These are phyloP conservation scores for Agelaius tricolor DNA, from an alignment of 2,113 vertebrate genomes.

Conservation along the genomic window DNA sequence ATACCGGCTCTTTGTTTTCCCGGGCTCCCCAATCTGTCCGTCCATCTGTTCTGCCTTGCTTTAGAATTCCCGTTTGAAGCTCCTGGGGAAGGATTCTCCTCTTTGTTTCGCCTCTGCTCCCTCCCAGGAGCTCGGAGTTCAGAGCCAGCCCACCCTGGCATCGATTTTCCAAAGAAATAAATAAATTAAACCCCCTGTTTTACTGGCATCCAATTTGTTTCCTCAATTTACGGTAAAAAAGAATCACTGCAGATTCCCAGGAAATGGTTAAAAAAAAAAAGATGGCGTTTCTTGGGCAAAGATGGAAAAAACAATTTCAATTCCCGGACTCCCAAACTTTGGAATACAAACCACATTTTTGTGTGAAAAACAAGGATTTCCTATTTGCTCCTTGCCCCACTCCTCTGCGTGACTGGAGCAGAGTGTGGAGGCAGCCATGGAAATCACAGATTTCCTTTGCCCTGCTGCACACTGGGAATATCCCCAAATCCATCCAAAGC, in stretches of 20 bases:
- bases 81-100: constrained; percentile 32
- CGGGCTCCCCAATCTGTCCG: constrained; percentile 26
- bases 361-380: background rate
- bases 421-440: no score
- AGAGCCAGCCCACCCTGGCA: background rate
- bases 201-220: background rate
- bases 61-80: background rate
- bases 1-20: background rate
- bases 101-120: background rate
- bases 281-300: background rate
- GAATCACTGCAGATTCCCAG: background rate
- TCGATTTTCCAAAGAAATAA: background rate
- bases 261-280: background rate
- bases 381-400: background rate
- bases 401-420: accelerated
- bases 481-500: accelerated
- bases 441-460: no score
- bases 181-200: background rate
- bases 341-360: accelerated
- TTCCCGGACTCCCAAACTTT: background rate
- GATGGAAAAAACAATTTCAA: background rate
- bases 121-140: background rate
- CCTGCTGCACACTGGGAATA: accelerated
- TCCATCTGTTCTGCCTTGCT: constrained; percentile 29
- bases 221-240: accelerated